phyloP scores from a whole-genome alignment of 2,888 invertebrate genomes.

The Pomacea canaliculata region DNA sequence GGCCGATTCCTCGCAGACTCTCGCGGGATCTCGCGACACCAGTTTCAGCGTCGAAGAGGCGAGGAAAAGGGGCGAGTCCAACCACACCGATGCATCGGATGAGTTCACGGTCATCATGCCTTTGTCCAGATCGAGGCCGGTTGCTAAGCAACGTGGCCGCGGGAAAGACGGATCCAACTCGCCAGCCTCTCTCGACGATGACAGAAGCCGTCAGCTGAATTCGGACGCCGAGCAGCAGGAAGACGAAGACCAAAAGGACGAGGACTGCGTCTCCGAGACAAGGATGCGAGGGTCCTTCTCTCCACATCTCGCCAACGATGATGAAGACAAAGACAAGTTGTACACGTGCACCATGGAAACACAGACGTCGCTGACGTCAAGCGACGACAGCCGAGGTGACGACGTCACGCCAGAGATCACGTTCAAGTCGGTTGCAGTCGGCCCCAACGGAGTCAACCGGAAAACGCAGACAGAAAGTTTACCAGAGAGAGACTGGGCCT shows the following conservation, averaged over 20 bases:
- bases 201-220: neutral
- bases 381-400: constrained; percentile 4
- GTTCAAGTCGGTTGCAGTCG: constrained; percentile 15
- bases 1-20: constrained; percentile 14
- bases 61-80: constrained; percentile 1
- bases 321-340: too few relatives aligned
- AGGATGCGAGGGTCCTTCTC: too few relatives aligned
- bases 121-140: neutral
- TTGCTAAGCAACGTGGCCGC: neutral
- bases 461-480: constrained; percentile 14
- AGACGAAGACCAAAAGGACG: too few relatives aligned
- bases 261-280: too few relatives aligned
- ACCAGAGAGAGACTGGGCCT: neutral
- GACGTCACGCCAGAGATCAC: neutral
- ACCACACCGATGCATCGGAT: constrained; percentile 33
- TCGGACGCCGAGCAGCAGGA: neutral
- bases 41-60: constrained; percentile 1
- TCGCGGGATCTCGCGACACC: constrained; percentile 10
- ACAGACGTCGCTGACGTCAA: constrained; percentile 22
- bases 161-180: neutral
- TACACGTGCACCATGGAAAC: constrained; percentile 11
- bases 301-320: too few relatives aligned
- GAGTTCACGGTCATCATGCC: constrained; percentile 32
- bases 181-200: neutral
- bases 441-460: constrained; percentile 2